phyloP scores from a whole-genome alignment of 2,888 invertebrate genomes.

The Tetranychus truncatus region DNA sequence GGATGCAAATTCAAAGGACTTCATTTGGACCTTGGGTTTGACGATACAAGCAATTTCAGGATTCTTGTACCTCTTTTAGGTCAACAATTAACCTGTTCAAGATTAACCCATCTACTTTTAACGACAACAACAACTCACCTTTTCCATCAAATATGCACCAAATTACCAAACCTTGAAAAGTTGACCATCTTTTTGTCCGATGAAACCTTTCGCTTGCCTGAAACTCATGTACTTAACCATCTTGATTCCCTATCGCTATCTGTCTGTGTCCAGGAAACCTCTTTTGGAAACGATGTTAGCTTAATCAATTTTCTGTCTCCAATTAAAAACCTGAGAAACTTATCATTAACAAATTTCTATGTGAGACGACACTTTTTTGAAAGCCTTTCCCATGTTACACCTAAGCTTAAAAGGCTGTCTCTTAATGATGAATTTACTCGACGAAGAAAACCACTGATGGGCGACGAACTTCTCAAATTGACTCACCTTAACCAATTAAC shows the following conservation, averaged over 20 bases:
- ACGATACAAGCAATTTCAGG: background rate
- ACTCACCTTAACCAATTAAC: background rate
- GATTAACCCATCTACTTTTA: background rate
- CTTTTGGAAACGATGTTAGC: background rate
- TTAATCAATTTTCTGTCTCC: background rate
- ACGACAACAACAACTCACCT: background rate
- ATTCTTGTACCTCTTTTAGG: background rate
- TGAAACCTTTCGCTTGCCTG: background rate
- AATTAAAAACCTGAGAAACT: background rate
- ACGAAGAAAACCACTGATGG: background rate
- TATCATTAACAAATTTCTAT: background rate
- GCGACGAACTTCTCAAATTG: background rate
- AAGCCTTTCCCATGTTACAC: background rate
- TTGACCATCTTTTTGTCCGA: background rate
- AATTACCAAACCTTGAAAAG: background rate
- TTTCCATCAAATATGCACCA: background rate
- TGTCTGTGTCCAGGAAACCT: background rate
- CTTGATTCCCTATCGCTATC: background rate
- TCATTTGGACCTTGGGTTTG: background rate
- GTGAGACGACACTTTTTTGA: background rate
- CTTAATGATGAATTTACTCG: background rate
- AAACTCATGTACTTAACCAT: background rate
- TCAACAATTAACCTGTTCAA: background rate
- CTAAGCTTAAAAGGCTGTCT: background rate
- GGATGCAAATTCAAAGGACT: background rate